These are phyloP conservation scores for Ascidia mentula DNA, from an alignment of 23 tunicate genomes.

Conservation along the genomic window DNA sequence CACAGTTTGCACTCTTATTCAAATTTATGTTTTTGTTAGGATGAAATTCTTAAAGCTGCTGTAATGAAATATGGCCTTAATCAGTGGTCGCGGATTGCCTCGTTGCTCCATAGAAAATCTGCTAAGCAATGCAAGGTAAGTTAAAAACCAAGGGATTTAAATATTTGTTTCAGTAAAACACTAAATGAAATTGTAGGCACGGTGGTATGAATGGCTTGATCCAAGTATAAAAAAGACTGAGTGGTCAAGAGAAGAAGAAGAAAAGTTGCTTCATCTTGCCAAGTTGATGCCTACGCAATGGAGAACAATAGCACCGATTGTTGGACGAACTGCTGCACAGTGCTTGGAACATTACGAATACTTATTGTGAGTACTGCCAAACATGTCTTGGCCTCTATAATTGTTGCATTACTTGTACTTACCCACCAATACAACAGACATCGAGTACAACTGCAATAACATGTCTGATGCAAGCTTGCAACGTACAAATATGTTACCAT, in stretches of 20 bases:
- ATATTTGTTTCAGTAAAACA: neutral
- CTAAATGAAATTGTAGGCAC: conserved; percentile 27
- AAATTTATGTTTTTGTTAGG: conserved; percentile 27
- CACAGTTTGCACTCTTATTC: neutral
- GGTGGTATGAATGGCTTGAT: conserved; percentile 99
- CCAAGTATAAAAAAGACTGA: conserved; percentile 98
- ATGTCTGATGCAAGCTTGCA: too few relatives aligned
- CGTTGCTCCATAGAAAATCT: conserved; percentile 88
- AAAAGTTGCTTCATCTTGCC: conserved; percentile 95
- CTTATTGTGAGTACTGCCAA: conserved; percentile 38
- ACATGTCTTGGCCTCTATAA: too few relatives aligned
- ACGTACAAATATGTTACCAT: too few relatives aligned
- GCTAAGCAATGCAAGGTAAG: conserved; percentile 97
- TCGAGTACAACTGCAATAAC: too few relatives aligned
- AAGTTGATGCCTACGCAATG: conserved; percentile 98
- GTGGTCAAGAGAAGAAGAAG: conserved; percentile 99
- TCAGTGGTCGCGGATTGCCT: conserved; percentile 98
- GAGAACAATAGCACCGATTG: conserved; percentile 97
- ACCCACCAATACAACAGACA: too few relatives aligned
- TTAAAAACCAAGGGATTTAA: neutral
- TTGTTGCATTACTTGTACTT: too few relatives aligned
- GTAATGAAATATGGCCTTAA: conserved; percentile 99
- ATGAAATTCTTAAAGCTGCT: conserved; percentile 98
- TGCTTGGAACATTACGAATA: conserved; percentile 99
- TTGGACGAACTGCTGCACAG: conserved; percentile 98